A percentile compares a stretch with the other conserved stretches of the same genome.
These are phyloP conservation scores for Pseudomyrmex dendroicus DNA, from an alignment of 1,140 invertebrate species.

Conservation along the genomic window DNA sequence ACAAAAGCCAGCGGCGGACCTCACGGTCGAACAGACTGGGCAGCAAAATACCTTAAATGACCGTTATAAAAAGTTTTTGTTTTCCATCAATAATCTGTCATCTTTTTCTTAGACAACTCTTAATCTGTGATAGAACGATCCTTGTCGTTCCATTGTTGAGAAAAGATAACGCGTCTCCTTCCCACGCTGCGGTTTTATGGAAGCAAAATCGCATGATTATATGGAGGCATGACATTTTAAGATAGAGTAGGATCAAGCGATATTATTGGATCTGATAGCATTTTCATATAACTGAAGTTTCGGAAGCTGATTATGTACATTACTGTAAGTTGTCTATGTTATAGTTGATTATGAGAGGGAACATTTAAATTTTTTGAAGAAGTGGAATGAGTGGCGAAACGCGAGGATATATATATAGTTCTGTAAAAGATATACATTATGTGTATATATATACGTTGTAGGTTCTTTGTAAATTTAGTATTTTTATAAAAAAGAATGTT, in stretches of 20 bases:
- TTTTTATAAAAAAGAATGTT: too few species aligned
- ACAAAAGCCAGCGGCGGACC: slow-evolving; percentile 81
- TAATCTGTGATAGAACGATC: slow-evolving; percentile 72
- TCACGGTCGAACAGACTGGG: slow-evolving; percentile 87
- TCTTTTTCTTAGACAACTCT: slow-evolving; percentile 25
- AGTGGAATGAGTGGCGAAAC: slow-evolving; percentile 13
- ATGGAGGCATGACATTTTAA: neutral
- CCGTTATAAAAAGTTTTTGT: slow-evolving; percentile 35
- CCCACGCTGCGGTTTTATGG: neutral
- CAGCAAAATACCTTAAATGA: slow-evolving; percentile 87
- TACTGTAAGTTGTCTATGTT: slow-evolving; percentile 19
- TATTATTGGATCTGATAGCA: slow-evolving; percentile 22
- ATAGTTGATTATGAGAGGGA: slow-evolving; percentile 32
- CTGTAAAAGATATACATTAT: slow-evolving; percentile 59
- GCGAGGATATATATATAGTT: slow-evolving; percentile 46
- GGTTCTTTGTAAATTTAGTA: too few species aligned
- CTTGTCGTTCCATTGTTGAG: slow-evolving; percentile 57
- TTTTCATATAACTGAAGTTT: slow-evolving; percentile 35
- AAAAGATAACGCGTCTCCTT: neutral
- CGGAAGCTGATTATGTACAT: slow-evolving; percentile 12
- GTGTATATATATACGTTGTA: slow-evolving; percentile 56
- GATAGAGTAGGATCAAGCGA: neutral
- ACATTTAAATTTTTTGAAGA: slow-evolving; percentile 40
- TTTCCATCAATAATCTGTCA: neutral
- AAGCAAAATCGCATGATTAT: slow-evolving; percentile 3